A percentile compares a stretch with the other conserved stretches of the same genome.
Evolutionary conservation across 2,113 vertebrate species (phyloP).

Genomic region (Accipiter cooperii): DNA sequence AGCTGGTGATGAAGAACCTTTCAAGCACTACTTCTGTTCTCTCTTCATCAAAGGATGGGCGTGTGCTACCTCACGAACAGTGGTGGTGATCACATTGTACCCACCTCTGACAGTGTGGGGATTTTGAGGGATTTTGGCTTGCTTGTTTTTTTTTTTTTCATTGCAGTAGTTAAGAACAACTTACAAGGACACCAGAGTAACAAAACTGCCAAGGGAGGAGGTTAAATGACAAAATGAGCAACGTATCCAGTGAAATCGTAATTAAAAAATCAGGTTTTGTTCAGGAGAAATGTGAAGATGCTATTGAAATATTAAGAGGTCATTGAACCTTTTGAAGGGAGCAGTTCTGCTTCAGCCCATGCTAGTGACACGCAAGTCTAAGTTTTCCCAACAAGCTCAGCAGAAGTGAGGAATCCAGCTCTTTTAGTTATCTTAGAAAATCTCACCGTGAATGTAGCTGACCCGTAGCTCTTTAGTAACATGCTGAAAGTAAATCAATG

Average conservation of each 20-base stretch:
- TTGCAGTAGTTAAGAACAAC: background rate
- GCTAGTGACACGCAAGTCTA: background rate
- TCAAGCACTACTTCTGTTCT: background rate
- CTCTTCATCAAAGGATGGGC: background rate
- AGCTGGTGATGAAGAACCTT: background rate
- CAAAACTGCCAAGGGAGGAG: background rate
- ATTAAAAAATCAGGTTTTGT: background rate
- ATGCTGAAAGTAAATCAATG: background rate
- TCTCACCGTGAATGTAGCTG: background rate
- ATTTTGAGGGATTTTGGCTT: background rate
- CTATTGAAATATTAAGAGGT: background rate
- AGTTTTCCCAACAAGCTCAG: background rate
- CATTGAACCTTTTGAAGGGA: background rate
- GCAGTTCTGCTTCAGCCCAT: background rate
- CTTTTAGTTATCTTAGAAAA: background rate
- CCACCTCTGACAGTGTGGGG: background rate
- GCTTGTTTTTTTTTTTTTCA: background rate
- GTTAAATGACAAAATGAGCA: background rate
- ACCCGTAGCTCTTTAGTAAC: background rate
- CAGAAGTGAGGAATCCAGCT: background rate
- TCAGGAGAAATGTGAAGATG: background rate
- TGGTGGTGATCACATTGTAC: background rate
- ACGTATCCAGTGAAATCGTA: background rate
- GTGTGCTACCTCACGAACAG: background rate
- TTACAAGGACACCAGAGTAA: background rate